Conservation (phyloP, 1,140 invertebrate species). For the Apis dorsata region DNA sequence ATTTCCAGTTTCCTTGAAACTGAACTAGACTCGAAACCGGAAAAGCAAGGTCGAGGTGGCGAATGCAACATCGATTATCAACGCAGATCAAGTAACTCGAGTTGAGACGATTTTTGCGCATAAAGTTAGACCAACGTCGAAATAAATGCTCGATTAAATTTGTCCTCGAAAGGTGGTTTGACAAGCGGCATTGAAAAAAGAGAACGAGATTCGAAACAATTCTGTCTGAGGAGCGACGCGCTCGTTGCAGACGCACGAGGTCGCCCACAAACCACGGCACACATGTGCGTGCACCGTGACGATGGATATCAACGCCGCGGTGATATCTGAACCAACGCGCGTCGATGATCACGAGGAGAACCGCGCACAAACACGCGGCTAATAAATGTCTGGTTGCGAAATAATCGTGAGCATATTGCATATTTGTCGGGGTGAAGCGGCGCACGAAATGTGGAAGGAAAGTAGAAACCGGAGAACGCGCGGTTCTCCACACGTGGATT, state of each 20-base stretch:
- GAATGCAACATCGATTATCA: neutral
- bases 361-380: neutral
- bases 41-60: constrained; percentile 36
- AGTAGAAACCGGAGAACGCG: neutral
- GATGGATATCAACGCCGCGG: constrained; percentile 64
- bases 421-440: constrained; percentile 1
- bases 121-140: no score
- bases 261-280: constrained; percentile 71
- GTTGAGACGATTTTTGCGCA: no score
- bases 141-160: neutral
- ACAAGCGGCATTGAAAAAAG: neutral
- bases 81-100: no score
- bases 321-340: constrained; percentile 59
- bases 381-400: neutral
- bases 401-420: constrained; percentile 22
- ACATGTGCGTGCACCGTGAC: constrained; percentile 76
- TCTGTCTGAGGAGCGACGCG: neutral
- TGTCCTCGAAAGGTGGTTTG: neutral
- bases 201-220: neutral
- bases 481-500: neutral
- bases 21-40: no score
- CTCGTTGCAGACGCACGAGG: constrained; percentile 57
- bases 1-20: no score
- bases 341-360: constrained; percentile 29
- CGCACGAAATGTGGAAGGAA: neutral